These are phyloP conservation scores for Tenthredo notha DNA, from an alignment of 2,888 invertebrate species.

Conservation along the genomic window DNA sequence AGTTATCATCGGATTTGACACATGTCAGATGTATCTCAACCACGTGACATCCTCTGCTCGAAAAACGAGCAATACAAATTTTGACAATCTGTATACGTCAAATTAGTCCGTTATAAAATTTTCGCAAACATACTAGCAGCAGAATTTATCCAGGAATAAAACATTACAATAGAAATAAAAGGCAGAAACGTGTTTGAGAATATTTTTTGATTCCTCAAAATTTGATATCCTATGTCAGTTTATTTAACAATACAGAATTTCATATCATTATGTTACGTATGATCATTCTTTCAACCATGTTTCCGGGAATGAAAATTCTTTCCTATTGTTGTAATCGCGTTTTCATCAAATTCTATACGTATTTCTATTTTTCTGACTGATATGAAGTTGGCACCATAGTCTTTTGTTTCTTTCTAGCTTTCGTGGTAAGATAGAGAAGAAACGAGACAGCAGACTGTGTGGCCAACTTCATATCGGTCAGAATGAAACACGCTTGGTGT, in stretches of 20 bases:
- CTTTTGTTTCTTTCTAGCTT: no score
- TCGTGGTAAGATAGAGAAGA: no score
- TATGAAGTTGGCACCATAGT: no score
- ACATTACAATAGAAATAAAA: not conserved
- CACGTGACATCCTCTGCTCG: constrained; percentile 37
- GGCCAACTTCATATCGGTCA: no score
- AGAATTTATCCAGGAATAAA: not conserved
- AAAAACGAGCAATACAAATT: constrained; percentile 7
- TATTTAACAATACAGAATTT: not conserved
- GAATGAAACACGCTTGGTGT: no score
- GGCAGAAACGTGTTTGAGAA: not conserved
- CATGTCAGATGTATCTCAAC: not conserved
- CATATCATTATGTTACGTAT: not conserved
- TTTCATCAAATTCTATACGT: not conserved
- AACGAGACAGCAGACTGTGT: no score
- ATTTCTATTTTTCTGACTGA: not conserved
- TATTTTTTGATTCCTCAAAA: not conserved
- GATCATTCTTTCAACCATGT: not conserved
- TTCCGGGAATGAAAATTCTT: not conserved
- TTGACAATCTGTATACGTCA: not conserved
- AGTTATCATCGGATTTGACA: constrained; percentile 26
- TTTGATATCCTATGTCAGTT: not conserved
- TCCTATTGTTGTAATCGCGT: not conserved
- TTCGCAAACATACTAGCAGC: not conserved
- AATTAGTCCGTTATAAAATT: not conserved